Conservation (phyloP, 2,797 vertebrate genomes). For the Delichon dasypus region DNA sequence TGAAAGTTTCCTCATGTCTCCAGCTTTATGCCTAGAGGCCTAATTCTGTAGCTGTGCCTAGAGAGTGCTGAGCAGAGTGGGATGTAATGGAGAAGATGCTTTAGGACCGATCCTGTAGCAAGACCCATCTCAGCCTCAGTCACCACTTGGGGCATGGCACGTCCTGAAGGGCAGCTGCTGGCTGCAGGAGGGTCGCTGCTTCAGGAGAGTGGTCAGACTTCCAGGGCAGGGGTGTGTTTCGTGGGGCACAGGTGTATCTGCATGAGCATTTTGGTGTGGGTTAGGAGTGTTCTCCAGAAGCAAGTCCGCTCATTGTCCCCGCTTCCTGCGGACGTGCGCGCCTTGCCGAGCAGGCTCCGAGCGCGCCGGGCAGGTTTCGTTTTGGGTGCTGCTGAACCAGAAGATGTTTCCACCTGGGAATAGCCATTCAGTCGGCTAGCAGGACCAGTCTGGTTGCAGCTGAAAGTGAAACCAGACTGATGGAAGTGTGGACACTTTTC, state of each 20-base stretch:
- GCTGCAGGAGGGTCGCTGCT: background rate
- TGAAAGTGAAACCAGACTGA: background rate
- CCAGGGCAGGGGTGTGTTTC: accelerated
- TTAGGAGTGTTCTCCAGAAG: background rate
- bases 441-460: background rate
- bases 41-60: background rate
- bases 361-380: accelerated
- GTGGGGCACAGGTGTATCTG: background rate
- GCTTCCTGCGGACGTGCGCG: background rate
- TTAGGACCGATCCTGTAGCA: accelerated
- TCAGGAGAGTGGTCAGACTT: too few relatives aligned
- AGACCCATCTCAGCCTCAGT: accelerated
- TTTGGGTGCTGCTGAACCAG: background rate
- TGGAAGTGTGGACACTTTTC: accelerated
- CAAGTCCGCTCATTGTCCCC: background rate
- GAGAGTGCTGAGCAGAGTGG: background rate
- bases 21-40: background rate
- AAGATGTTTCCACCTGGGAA: background rate
- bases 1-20: background rate
- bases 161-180: background rate
- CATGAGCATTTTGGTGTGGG: background rate
- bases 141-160: accelerated
- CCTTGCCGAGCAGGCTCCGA: accelerated
- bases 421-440: background rate
- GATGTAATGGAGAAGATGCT: background rate